These are phyloP conservation scores for Callopanchax toddi DNA, from an alignment of 2,113 vertebrate species.

Conservation along the genomic window DNA sequence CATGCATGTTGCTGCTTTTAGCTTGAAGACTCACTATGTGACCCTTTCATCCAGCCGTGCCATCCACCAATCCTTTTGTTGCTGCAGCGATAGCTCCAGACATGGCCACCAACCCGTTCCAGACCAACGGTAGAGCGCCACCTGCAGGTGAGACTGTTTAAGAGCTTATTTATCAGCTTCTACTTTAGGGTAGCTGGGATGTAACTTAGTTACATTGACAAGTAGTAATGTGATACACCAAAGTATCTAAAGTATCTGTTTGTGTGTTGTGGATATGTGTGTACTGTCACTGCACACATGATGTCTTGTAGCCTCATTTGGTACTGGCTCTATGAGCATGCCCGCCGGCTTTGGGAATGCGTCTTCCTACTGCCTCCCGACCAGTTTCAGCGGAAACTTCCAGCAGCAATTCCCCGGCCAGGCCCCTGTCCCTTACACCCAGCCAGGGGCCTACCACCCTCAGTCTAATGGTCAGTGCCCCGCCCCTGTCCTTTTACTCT, in stretches of 20 bases:
- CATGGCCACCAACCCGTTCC: constrained; percentile 95
- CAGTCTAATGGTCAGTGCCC: constrained; percentile 92
- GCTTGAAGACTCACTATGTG: constrained; percentile 4
- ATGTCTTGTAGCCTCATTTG: constrained; percentile 86
- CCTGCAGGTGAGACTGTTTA: constrained; percentile 64
- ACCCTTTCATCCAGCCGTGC: constrained; percentile 79
- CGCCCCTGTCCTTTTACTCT: constrained; percentile 30
- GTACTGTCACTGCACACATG: constrained; percentile 43
- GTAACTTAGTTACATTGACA: constrained; percentile 51
- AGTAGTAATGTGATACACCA: constrained; percentile 43
- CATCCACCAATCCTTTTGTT: constrained; percentile 95
- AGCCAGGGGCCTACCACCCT: constrained; percentile 89
- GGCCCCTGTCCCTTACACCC: constrained; percentile 89
- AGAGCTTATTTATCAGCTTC: background rate
- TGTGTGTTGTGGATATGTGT: constrained; percentile 26
- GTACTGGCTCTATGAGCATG: constrained; percentile 97
- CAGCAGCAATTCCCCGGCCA: constrained; percentile 93
- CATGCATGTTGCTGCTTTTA: background rate
- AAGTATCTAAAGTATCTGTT: constrained; percentile 36
- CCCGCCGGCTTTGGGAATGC: constrained; percentile 92
- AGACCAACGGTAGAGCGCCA: constrained; percentile 88
- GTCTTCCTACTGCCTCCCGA: constrained; percentile 93
- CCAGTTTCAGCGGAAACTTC: constrained; percentile 97
- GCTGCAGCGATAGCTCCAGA: constrained; percentile 87
- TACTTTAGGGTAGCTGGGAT: constrained; percentile 30